These are phyloP conservation scores for Callinectes sapidus DNA, from an alignment of 2,888 invertebrate species.

Conservation along the genomic window DNA sequence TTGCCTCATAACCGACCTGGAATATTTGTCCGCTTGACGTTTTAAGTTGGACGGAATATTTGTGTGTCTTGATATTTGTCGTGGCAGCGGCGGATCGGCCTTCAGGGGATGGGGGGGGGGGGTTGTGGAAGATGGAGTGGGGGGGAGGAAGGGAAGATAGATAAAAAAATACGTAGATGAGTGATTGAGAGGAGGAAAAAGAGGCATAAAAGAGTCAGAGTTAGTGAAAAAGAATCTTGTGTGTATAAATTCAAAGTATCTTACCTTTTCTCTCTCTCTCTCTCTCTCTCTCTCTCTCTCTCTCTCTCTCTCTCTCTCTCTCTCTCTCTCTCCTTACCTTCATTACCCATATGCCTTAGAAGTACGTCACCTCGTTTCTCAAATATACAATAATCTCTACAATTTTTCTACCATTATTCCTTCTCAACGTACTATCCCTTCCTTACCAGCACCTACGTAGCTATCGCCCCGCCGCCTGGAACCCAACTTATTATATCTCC, in stretches of 20 bases:
- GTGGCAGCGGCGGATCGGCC: neutral
- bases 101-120: neutral
- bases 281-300: conserved; percentile 38
- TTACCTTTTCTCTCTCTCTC: conserved; percentile 34
- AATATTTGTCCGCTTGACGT: conserved; percentile 49
- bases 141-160: neutral
- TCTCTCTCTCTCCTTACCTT: neutral
- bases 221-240: neutral
- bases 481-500: conserved; percentile 19
- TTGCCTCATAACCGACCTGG: conserved; percentile 53
- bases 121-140: neutral
- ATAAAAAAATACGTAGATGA: neutral
- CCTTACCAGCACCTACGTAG: neutral
- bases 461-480: neutral
- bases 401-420: neutral
- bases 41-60: conserved; percentile 43
- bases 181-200: neutral
- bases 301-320: conserved; percentile 48
- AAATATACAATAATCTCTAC: neutral
- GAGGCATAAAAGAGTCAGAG: neutral
- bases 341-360: no score
- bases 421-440: conserved; percentile 3
- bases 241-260: neutral
- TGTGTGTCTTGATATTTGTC: conserved; percentile 52
- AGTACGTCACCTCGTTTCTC: neutral